Evolutionary conservation across 2,888 invertebrate genomes (phyloP), one percentile per base, ranked within the genome.

Genomic region (Drosophila koepferae): DNA sequence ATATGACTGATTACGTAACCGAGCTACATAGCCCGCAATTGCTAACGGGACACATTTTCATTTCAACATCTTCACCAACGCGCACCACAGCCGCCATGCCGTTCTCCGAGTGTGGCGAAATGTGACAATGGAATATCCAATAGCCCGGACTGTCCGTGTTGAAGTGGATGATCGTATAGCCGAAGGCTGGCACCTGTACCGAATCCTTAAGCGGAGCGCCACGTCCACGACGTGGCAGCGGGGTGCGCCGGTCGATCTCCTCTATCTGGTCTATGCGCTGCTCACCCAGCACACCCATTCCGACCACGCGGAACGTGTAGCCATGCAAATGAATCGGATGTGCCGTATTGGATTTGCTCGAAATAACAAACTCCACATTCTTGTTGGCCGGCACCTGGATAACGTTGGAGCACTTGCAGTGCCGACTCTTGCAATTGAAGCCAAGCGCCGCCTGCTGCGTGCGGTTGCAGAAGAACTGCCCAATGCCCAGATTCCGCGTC

Each of bases 111-210:
- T 92, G 92, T 16, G 89, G 77, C 7, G 91, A 88, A 28, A 92
- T 92, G 70, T 92, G 92, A 23, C 92, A 92, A 63, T 92, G 92
- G 55, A 91, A 85, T 72, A 92, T 90, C 92, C 92, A 92, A 64
- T 90, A 92, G 38, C 92, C 92, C 0, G 92, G 92, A 67, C 89
- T 92, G 51, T 91, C 84, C 4, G 90, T 74, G 59, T 88, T 86
- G 49, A 92, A 91, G 1, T 91, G 88, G 9, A 92, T 82, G 14
- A 92, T 92, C 6, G 91, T 90, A 51, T 92, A 92, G 14, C 92
- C 92, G 43, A 77, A 89, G 4, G 89, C 90, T 0, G 92, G 92
- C 12, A 92, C 91, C 63, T 92, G 92, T 1, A 92, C 90, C 0
- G 92, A 90, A 44, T 92, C 92, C 74, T 92, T 92, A 0, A 90